These are phyloP conservation scores for Tenthredo scrophulariae DNA, from an alignment of 2,888 invertebrate genomes.

Conservation along the genomic window DNA sequence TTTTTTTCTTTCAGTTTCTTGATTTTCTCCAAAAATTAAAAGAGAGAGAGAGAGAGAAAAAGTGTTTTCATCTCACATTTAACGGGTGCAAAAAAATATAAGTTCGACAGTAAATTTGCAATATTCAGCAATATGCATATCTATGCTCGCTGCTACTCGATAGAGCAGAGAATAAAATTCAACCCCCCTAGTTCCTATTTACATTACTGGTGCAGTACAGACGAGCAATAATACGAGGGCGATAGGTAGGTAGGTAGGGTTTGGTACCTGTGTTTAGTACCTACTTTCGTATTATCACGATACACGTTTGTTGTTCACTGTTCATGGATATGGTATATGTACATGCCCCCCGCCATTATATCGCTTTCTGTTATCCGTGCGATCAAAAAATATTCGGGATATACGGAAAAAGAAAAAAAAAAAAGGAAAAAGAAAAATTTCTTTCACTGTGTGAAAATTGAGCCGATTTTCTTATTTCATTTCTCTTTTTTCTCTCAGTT, in stretches of 20 bases:
- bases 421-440: too few species aligned
- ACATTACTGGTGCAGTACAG: neutral
- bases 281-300: slow-evolving; percentile 28
- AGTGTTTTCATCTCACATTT: neutral
- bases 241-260: neutral
- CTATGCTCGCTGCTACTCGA: neutral
- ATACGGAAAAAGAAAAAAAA: too few species aligned
- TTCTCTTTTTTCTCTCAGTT: too few species aligned
- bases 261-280: slow-evolving; percentile 23
- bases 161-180: neutral
- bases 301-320: slow-evolving; percentile 6
- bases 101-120: neutral
- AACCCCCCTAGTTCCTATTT: neutral
- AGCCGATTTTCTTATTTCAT: too few species aligned
- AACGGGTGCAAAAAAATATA: too few species aligned
- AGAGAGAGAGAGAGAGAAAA: neutral
- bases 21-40: neutral
- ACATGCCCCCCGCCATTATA: too few species aligned
- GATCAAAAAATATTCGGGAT: too few species aligned
- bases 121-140: too few species aligned
- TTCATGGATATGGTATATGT: neutral
- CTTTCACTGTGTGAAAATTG: too few species aligned
- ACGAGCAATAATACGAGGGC: neutral
- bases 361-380: too few species aligned
- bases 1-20: neutral